Percentiles rank a stretch among this genome's conserved stretches.
phyloP scores from a whole-genome alignment of 2,888 invertebrate genomes.

The Frankliniella fusca region DNA sequence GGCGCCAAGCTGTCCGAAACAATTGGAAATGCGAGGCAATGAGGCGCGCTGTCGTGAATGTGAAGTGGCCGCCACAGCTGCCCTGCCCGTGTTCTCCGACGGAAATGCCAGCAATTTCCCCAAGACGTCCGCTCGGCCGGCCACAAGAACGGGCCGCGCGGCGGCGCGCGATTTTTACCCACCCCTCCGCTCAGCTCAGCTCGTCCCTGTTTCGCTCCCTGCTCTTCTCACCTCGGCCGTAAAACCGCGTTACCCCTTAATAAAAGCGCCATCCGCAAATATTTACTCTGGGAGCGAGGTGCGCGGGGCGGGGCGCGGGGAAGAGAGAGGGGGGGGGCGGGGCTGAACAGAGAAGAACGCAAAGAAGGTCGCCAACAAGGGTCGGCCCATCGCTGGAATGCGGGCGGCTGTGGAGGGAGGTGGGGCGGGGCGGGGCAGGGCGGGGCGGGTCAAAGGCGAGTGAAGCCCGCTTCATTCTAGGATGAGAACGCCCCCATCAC shows the following conservation, averaged over 20 bases:
- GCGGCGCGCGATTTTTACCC: neutral
- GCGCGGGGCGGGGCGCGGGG: too few species aligned
- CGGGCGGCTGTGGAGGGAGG: neutral
- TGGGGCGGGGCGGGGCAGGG: neutral
- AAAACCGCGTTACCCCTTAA: conserved; percentile 16
- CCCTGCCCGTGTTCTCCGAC: too few species aligned
- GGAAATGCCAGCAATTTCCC: too few species aligned
- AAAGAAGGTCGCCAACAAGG: conserved; percentile 14
- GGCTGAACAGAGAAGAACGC: neutral
- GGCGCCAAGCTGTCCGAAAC: too few species aligned
- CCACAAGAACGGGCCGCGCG: neutral
- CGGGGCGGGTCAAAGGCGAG: neutral
- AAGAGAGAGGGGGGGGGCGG: neutral
- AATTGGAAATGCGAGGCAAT: neutral
- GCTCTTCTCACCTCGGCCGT: conserved; percentile 17
- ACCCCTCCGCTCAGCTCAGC: too few species aligned
- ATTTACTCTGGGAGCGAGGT: neutral
- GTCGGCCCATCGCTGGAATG: neutral
- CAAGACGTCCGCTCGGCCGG: too few species aligned
- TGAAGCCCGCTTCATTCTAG: too few species aligned
- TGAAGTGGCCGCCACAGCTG: neutral
- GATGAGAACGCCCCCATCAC: too few species aligned
- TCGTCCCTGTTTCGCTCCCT: too few species aligned
- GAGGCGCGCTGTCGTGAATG: neutral
- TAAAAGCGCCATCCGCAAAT: conserved; percentile 22